Base-by-base conservation (phyloP, 2,797 vertebrate species). In the Sylvilagus floridanus region DNA sequence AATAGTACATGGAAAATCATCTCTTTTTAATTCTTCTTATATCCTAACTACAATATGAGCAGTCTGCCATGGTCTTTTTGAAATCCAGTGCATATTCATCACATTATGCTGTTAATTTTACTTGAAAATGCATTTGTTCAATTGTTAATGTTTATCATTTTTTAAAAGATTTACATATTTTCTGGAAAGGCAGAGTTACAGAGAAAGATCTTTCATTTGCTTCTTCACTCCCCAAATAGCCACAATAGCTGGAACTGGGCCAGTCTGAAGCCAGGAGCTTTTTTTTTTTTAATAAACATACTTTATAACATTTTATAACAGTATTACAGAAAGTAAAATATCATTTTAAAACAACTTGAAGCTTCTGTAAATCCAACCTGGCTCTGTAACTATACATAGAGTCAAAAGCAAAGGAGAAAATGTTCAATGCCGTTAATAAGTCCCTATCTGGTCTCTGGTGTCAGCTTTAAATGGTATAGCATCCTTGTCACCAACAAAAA, bases 301-400 rank as follows among this genome's bases (percentile, higher is more conserved):
- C 98, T 98, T 99, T 98, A 98, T 99, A 42, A 42, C 42, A 42
- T 42, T 99, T 98, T 97, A 98, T 98, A 98, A 98, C 97, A 98
- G 98, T 98, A 98, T 98, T 98, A 98, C 98, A 98, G 98, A 98
- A 98, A 98, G 98, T 96, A 98, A 98, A 98, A 98, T 98, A 98
- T 97, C 98, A 98, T 98, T 98, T 42, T 98, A 98, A 98, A 98
- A 98, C 98, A 98, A 98, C 97, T 98, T 98, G 81, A 98, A 98
- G 98, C 98, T 97, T 96, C 98, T 98, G 98, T 97, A 98, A 98
- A 98, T 98, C 98, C 98, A 98, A 98, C 98, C 98, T 98, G 98
- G 98, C 97, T 94, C 97, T 96, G 90, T 97, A 98, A 98, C 98
- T 98, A 98, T 98, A 98, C 98, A 98, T 82, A 97, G 88, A 93